Base-by-base conservation (phyloP, 2,888 invertebrate species). In the Andrena minutula region DNA sequence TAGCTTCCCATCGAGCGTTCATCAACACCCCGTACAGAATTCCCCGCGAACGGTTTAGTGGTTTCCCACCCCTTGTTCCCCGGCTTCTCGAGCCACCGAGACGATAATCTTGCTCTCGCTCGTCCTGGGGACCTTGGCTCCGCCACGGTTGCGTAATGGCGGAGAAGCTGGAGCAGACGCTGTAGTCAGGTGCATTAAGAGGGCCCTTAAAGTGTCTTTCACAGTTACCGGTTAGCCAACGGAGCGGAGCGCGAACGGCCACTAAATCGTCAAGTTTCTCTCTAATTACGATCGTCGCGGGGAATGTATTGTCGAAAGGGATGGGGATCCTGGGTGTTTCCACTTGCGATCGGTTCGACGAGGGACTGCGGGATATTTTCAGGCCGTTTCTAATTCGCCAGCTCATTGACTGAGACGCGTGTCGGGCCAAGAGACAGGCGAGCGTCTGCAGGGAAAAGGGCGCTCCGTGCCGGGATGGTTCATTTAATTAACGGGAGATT, bases 401-500 rank as follows among this genome's bases (percentile, higher is more conserved):
- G 63, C 70, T 80, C 82, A 66, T 86, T 69, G 72, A 77, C 63
- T 60, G 72, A 10, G 41, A 8, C 63, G 35, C 49, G 66, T 23
- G 56, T 4, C 49, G 2, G 53, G 32, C 61, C 60, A 49, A 35
- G 56, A 63, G 41, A n/a, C 73, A 63, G 32, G 10, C 23, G 16
- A 28, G 6, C 10, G 66, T 10, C 26, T 26, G 56, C 12, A 10
- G 51, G n/a, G 69, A 74, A n/a, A n/a, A 64, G 60, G 65, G 28
- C 75, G 8, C 69, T 63, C 65, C 32, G 60, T 61, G 51, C 76
- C n/a, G 30, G 71, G 61, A 56, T 56, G 77, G 78, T 81, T 85
- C 83, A 84, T 89, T 90, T 91, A 92, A 92, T 91, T 90, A 92
- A 91, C 90, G 87, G 83, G 82, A 90, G 91, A 92, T 92, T 91